phyloP scores from a whole-genome alignment of 2,888 invertebrate species.

The Diplolepis rosae region DNA sequence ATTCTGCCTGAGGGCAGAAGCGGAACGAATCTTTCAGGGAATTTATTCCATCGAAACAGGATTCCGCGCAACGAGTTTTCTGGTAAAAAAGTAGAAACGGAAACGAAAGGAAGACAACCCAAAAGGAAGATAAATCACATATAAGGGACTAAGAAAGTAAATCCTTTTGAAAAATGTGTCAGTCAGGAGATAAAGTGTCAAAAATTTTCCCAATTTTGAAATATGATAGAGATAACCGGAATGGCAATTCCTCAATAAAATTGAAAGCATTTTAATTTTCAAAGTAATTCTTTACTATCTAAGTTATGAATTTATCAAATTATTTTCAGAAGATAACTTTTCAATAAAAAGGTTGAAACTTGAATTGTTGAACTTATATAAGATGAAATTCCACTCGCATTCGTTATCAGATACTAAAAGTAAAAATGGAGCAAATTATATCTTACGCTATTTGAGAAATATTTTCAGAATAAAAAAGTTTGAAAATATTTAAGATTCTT shows the following conservation, averaged over 20 bases:
- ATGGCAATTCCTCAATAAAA: too few relatives aligned
- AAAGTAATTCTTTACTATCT: too few relatives aligned
- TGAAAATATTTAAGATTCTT: slow-evolving; percentile 5
- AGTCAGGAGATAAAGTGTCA: neutral
- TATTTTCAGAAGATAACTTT: too few relatives aligned
- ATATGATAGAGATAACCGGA: too few relatives aligned
- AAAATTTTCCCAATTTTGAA: neutral
- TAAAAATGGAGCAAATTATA: slow-evolving; percentile 9
- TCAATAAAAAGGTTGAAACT: neutral
- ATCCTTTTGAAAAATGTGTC: neutral
- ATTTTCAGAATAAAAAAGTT: slow-evolving; percentile 1
- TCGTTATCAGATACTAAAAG: neutral
- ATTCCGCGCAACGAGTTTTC: slow-evolving; percentile 23
- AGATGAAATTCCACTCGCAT: slow-evolving; percentile 2
- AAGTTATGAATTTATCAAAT: too few relatives aligned
- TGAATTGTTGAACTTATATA: neutral
- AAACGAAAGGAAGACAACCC: neutral
- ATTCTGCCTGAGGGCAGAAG: slow-evolving; percentile 2
- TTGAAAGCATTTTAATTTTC: too few relatives aligned
- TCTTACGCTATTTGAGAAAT: neutral
- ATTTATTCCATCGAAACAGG: slow-evolving; percentile 10
- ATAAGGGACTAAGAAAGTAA: neutral
- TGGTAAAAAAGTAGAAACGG: neutral
- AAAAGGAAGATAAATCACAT: slow-evolving; percentile 7
- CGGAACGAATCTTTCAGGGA: slow-evolving; percentile 8